These are phyloP conservation scores for Tribolium madens DNA, from an alignment of 1,140 invertebrate genomes.

Conservation along the genomic window DNA sequence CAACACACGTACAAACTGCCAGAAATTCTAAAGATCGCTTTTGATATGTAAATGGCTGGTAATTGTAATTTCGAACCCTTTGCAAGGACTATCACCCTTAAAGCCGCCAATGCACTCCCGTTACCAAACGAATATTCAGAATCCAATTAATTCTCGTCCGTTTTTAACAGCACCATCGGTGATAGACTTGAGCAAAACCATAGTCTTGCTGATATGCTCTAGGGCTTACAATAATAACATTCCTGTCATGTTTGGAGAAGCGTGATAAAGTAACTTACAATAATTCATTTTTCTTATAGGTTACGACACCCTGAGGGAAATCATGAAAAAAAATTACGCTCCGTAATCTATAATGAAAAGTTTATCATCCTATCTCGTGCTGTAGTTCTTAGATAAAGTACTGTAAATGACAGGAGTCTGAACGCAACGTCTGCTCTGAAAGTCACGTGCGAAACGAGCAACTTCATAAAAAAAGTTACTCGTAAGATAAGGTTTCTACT, in stretches of 20 bases:
- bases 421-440: constrained; percentile 16
- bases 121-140: neutral
- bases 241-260: constrained; percentile 42
- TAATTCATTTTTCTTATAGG: constrained; percentile 42
- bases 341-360: constrained; percentile 40
- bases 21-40: constrained; percentile 49
- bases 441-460: constrained; percentile 25
- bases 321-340: constrained; percentile 43
- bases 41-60: constrained; percentile 53
- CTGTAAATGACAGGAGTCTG: neutral
- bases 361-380: constrained; percentile 36
- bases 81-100: neutral
- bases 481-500: constrained; percentile 1
- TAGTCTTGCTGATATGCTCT: constrained; percentile 21
- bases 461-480: constrained; percentile 22
- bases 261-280: constrained; percentile 45
- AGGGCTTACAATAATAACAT: constrained; percentile 31
- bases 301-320: constrained; percentile 39
- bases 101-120: neutral
- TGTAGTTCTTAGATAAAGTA: constrained; percentile 30
- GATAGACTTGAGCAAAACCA: constrained; percentile 21
- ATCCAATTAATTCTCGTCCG: constrained; percentile 25
- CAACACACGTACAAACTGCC: constrained; percentile 39
- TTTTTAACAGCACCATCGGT: constrained; percentile 11
- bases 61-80: constrained; percentile 41